Conservation (phyloP, 2,797 vertebrate genomes). For the Gymnoscopelus braueri region DNA sequence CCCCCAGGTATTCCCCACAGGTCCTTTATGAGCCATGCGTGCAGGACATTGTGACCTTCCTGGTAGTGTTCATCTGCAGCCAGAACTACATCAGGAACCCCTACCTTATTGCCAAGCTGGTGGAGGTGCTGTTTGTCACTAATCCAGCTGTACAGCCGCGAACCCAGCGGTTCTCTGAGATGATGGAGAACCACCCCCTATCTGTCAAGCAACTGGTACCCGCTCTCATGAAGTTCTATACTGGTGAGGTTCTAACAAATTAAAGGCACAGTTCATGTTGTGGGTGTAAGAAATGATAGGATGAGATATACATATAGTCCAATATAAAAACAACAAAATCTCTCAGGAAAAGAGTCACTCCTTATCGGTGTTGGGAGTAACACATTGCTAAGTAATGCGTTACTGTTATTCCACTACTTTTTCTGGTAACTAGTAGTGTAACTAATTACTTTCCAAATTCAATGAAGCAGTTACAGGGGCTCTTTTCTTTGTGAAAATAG, state of each 20-base stretch:
- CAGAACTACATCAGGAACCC: conserved; percentile 99
- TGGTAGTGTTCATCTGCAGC: conserved; percentile 98
- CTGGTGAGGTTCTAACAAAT: conserved; percentile 78
- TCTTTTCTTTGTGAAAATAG: no score
- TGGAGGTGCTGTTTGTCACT: conserved; percentile 98
- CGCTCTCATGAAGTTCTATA: conserved; percentile 99
- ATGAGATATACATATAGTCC: no score
- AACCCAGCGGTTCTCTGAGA: conserved; percentile 97
- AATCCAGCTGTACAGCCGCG: conserved; percentile 97
- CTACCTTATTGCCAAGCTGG: conserved; percentile 96
- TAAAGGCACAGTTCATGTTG: no score
- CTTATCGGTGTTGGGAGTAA: no score
- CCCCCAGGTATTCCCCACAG: conserved; percentile 94
- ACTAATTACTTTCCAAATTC: no score
- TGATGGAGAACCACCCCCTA: conserved; percentile 98
- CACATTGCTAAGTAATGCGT: no score
- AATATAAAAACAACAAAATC: no score
- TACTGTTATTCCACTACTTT: no score
- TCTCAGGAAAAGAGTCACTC: no score
- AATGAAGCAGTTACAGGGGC: no score
- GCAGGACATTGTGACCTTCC: conserved; percentile 96
- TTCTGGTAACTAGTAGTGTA: no score
- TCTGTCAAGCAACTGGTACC: conserved; percentile 94
- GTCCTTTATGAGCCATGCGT: conserved; percentile 98
- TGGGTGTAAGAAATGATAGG: no score